Conservation (phyloP, 2,797 vertebrate genomes). For the Halcyon smyrnensis region DNA sequence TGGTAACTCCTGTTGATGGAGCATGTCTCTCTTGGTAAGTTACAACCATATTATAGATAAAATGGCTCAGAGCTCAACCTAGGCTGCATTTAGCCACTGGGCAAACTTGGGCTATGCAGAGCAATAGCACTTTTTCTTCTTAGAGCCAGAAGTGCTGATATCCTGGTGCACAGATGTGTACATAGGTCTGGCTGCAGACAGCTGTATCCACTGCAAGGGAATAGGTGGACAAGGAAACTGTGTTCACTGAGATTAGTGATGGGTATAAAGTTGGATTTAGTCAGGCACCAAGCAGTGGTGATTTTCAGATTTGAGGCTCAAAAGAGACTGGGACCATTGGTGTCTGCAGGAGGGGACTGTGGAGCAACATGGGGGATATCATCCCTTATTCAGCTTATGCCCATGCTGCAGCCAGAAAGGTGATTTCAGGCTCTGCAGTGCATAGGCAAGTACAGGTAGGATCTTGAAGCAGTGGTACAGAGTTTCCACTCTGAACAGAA, state of each 20-base stretch:
- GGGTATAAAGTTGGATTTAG: not conserved
- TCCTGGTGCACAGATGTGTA: accelerated
- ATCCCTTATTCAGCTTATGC: not conserved
- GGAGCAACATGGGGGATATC: not conserved
- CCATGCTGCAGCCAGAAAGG: not conserved
- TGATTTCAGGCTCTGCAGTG: not conserved
- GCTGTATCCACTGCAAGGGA: not conserved
- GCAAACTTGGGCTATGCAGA: not conserved
- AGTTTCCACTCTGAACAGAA: not conserved
- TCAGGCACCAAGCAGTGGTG: not conserved
- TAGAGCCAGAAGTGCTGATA: not conserved
- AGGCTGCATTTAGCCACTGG: not conserved
- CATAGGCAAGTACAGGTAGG: not conserved
- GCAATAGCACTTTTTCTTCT: not conserved
- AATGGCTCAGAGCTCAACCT: not conserved
- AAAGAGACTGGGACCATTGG: not conserved
- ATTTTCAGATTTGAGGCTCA: not conserved
- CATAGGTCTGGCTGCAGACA: not conserved
- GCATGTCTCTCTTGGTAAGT: not conserved
- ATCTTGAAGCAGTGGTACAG: not conserved
- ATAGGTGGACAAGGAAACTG: not conserved
- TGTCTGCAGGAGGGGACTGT: not conserved
- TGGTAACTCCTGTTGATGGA: not conserved
- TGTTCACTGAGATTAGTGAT: not conserved
- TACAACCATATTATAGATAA: not conserved